phyloP scores from a whole-genome alignment of 1,140 invertebrate species.

The Pantala flavescens region DNA sequence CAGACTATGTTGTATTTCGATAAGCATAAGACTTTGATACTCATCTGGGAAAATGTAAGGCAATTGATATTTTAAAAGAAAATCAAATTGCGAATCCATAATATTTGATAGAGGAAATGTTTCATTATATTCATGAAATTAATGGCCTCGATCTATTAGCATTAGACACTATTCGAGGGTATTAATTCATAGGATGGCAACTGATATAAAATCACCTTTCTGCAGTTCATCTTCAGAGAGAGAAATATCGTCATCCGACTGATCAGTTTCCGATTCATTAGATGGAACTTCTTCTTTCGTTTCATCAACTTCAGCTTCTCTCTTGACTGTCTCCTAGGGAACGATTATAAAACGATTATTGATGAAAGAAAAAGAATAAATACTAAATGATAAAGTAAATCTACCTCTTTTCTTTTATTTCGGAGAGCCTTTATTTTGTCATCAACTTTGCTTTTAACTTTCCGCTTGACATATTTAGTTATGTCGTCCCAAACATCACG shows the following conservation, averaged over 20 bases:
- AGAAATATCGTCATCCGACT: conserved; percentile 20
- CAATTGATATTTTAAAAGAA: no score
- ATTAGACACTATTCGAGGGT: no score
- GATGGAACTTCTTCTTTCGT: conserved; percentile 22
- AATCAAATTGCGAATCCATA: no score
- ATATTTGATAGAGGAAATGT: no score
- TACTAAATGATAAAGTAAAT: conserved; percentile 8
- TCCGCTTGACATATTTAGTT: conserved; percentile 68
- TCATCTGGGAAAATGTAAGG: no score
- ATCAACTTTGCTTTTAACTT: conserved; percentile 67
- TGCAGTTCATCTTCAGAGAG: conserved; percentile 29
- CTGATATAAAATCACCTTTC: conserved; percentile 22
- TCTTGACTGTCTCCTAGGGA: conserved; percentile 19
- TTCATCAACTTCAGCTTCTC: conserved; percentile 20
- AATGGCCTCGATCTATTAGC: no score
- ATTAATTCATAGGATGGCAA: no score
- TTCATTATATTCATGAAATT: no score
- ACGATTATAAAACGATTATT: neutral
- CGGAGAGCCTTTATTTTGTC: conserved; percentile 68
- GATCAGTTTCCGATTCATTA: conserved; percentile 22
- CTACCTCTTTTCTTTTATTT: conserved; percentile 29
- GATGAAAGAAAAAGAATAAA: neutral
- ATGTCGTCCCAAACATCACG: conserved; percentile 76
- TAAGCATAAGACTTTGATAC: no score
- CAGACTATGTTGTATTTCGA: no score